phyloP scores from a whole-genome alignment of 2,113 vertebrate genomes.

The Festucalex cinctus region DNA sequence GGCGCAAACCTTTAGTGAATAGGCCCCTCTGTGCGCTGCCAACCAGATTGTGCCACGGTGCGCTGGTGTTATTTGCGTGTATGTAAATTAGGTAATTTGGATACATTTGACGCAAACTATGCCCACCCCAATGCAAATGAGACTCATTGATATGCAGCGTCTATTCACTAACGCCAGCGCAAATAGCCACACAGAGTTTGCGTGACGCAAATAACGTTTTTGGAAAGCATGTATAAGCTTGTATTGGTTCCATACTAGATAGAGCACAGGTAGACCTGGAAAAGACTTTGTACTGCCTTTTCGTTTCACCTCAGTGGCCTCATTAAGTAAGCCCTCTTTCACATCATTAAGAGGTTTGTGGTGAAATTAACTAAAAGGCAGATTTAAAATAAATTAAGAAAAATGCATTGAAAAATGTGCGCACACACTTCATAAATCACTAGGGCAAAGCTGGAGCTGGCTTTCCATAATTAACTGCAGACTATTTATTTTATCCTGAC shows the following conservation, averaged over 20 bases:
- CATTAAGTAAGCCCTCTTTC: constrained; percentile 85
- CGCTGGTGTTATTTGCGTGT: too few species aligned
- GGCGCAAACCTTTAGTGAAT: too few species aligned
- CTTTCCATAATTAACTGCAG: constrained; percentile 94
- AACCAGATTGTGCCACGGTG: too few species aligned
- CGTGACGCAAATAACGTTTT: too few species aligned
- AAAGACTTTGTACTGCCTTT: constrained; percentile 33
- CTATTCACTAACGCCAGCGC: too few species aligned
- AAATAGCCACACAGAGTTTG: too few species aligned
- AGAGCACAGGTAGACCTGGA: constrained; percentile 12
- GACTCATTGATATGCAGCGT: too few species aligned
- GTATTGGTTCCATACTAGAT: not conserved
- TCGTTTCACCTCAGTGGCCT: constrained; percentile 74
- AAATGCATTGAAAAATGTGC: constrained; percentile 90
- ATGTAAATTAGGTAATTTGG: too few species aligned
- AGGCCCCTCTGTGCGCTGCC: too few species aligned
- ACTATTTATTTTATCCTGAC: constrained; percentile 99
- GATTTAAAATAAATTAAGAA: constrained; percentile 99
- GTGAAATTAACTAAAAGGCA: constrained; percentile 98
- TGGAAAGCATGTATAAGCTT: too few species aligned
- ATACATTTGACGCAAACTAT: too few species aligned
- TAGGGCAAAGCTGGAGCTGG: constrained; percentile 83
- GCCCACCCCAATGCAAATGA: too few species aligned
- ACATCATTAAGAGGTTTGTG: constrained; percentile 96
- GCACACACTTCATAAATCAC: constrained; percentile 94